phyloP scores from a whole-genome alignment of 2,888 invertebrate genomes.

The Sycophila texana region DNA sequence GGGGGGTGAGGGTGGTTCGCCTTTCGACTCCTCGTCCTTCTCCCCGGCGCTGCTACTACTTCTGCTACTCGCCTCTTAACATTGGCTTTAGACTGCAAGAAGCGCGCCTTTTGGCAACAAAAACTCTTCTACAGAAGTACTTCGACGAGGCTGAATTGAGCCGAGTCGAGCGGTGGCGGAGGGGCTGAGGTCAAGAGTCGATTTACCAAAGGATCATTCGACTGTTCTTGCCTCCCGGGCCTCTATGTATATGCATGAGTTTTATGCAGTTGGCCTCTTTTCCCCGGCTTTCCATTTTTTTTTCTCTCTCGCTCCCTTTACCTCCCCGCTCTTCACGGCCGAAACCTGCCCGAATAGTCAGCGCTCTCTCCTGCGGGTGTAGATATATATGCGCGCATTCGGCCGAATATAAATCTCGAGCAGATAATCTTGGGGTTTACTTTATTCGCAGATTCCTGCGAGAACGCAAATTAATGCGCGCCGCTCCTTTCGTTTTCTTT shows the following conservation, averaged over 20 bases:
- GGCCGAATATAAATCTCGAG: constrained; percentile 36
- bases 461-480: constrained; percentile 18
- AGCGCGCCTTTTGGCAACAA: constrained; percentile 52
- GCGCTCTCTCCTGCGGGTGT: not conserved
- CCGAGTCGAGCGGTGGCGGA: constrained; percentile 1
- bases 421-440: constrained; percentile 32
- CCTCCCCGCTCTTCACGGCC: too few relatives aligned
- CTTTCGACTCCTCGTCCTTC: not conserved
- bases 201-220: constrained; percentile 56
- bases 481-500: not conserved
- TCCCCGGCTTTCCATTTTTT: constrained; percentile 30
- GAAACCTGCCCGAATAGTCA: not conserved
- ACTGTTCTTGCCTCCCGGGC: constrained; percentile 47
- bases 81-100: constrained; percentile 48
- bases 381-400: constrained; percentile 15
- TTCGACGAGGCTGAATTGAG: constrained; percentile 48
- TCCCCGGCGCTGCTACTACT: constrained; percentile 1
- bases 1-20: constrained; percentile 6
- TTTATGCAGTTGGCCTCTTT: constrained; percentile 25
- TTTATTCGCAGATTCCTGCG: constrained; percentile 31
- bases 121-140: constrained; percentile 51
- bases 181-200: constrained; percentile 54
- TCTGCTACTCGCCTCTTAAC: constrained; percentile 45
- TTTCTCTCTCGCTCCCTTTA: not conserved
- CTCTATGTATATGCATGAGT: constrained; percentile 53